Conservation (phyloP, 2,888 invertebrate genomes). For the Poecilus cupreus region DNA sequence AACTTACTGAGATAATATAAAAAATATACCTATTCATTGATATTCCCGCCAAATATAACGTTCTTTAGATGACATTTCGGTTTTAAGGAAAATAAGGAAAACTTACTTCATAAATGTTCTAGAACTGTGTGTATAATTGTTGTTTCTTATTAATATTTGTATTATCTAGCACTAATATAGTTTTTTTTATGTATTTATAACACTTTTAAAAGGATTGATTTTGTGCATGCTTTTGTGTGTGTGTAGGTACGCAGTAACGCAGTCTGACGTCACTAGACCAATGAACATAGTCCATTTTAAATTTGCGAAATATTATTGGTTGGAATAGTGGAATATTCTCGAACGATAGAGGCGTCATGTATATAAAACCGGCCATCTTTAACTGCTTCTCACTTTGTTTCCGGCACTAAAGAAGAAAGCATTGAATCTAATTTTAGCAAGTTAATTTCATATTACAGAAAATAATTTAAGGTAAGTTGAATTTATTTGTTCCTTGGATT, state of each 20-base stretch:
- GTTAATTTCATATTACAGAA: conserved; percentile 54
- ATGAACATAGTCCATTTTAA: conserved; percentile 59
- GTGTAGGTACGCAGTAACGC: conserved; percentile 51
- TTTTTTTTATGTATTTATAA: neutral
- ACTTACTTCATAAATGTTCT: too few relatives aligned
- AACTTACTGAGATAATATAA: neutral
- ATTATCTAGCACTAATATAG: neutral
- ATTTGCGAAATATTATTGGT: conserved; percentile 65
- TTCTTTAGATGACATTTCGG: neutral
- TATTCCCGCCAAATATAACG: conserved; percentile 28
- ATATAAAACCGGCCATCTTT: conserved; percentile 70
- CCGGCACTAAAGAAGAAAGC: conserved; percentile 45
- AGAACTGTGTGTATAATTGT: too few relatives aligned
- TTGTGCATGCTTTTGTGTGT: neutral
- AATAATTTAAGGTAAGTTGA: conserved; percentile 51
- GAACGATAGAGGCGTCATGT: conserved; percentile 65
- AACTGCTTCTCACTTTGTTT: conserved; percentile 55
- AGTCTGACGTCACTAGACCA: conserved; percentile 61
- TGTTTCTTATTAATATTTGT: neutral
- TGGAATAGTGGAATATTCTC: conserved; percentile 68
- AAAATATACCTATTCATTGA: neutral
- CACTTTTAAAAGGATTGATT: conserved; percentile 6
- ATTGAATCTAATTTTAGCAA: conserved; percentile 55
- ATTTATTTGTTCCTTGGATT: neutral
- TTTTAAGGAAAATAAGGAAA: neutral